phyloP scores from a whole-genome alignment of 1,140 invertebrate species.

The Bombus fervidus region DNA sequence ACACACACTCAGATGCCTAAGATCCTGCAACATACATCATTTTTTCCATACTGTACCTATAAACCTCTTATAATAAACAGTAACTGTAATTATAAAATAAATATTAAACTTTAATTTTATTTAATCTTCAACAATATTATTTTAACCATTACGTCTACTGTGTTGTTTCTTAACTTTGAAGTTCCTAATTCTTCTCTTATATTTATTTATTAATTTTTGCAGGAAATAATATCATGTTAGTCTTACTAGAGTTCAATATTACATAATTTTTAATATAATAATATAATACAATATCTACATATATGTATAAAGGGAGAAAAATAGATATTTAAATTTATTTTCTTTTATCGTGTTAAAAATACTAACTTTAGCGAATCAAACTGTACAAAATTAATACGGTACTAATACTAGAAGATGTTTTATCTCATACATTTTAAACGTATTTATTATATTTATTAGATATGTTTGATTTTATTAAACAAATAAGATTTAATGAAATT shows the following conservation, averaged over 20 bases:
- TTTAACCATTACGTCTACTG: background rate
- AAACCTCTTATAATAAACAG: slow-evolving; percentile 44
- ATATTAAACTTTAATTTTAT: background rate
- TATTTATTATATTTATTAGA: background rate
- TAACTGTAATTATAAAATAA: slow-evolving; percentile 51
- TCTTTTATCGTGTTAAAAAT: background rate
- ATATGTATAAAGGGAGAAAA: background rate
- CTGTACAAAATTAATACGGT: background rate
- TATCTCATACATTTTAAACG: background rate
- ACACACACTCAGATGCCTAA: slow-evolving; percentile 73
- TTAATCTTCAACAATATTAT: background rate
- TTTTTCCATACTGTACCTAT: slow-evolving; percentile 72
- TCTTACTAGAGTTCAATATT: background rate
- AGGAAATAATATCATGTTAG: background rate
- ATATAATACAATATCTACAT: background rate
- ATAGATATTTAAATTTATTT: background rate
- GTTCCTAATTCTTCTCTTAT: background rate
- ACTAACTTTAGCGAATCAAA: background rate
- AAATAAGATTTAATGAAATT: background rate
- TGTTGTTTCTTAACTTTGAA: background rate
- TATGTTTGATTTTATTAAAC: too few relatives aligned
- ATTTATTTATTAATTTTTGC: background rate
- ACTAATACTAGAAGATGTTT: background rate
- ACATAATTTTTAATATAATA: background rate
- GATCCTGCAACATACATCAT: slow-evolving; percentile 76